Evolutionary conservation across 2,797 vertebrate genomes (phyloP).

Genomic region (Sebastes taczanowskii): DNA sequence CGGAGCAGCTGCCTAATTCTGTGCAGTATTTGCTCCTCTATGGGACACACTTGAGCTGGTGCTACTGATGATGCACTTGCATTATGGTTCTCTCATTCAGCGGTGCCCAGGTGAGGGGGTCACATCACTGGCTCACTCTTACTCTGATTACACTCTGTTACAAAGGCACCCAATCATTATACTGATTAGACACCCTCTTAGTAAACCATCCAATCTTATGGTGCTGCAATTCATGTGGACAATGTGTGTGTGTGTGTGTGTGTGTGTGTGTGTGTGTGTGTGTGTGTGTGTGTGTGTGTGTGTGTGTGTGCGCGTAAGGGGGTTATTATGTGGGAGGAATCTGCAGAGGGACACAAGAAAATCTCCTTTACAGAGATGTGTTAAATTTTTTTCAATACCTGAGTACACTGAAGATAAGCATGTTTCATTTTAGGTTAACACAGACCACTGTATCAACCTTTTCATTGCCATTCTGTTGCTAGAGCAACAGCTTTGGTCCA

Average conservation of each 20-base stretch:
- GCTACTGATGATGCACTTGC: slow-evolving; percentile 36
- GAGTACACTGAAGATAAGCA: neutral
- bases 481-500: no score
- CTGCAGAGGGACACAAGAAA: neutral
- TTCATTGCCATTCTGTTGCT: no score
- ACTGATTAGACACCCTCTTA: slow-evolving; percentile 58
- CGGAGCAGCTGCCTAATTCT: slow-evolving; percentile 1
- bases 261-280: neutral
- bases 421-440: neutral
- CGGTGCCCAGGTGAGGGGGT: slow-evolving; percentile 47
- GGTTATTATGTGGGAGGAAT: slow-evolving; percentile 12
- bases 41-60: slow-evolving; percentile 21
- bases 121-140: slow-evolving; percentile 38
- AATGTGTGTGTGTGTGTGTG: neutral
- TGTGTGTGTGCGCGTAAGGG: neutral
- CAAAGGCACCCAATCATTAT: slow-evolving; percentile 55
- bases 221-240: slow-evolving; percentile 4
- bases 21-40: neutral
- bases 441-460: neutral
- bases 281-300: neutral
- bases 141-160: slow-evolving; percentile 55
- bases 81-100: slow-evolving; percentile 32
- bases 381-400: neutral
- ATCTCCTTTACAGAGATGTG: neutral
- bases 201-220: slow-evolving; percentile 49